These are phyloP conservation scores for Dorcus parallelipipedus DNA, from an alignment of 2,888 invertebrate species.

Conservation along the genomic window DNA sequence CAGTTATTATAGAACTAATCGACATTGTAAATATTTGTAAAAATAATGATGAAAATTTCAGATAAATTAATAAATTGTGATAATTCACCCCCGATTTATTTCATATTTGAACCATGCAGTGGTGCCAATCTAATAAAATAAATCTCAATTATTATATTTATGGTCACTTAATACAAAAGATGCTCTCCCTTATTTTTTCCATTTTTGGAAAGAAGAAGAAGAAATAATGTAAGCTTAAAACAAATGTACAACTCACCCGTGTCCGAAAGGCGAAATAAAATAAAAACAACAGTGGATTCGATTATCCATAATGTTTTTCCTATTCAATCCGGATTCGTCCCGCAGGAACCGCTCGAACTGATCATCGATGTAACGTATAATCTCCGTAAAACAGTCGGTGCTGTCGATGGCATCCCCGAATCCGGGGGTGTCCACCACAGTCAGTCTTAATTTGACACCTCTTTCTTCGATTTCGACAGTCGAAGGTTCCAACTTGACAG, in stretches of 20 bases:
- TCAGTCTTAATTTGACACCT: slow-evolving; percentile 88
- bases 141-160: no score
- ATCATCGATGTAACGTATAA: slow-evolving; percentile 95
- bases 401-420: slow-evolving; percentile 95
- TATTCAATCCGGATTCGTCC: slow-evolving; percentile 93
- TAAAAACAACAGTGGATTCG: slow-evolving; percentile 97
- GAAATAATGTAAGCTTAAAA: no score
- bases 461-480: slow-evolving; percentile 96
- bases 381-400: slow-evolving; percentile 89
- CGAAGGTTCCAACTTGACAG: slow-evolving; percentile 90
- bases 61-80: no score
- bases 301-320: slow-evolving; percentile 94
- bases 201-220: no score
- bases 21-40: no score
- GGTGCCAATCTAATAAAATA: no score
- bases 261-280: slow-evolving; percentile 95
- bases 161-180: no score
- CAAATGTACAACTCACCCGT: slow-evolving; percentile 66
- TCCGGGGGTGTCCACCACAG: slow-evolving; percentile 94
- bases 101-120: no score
- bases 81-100: no score
- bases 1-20: no score
- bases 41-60: no score
- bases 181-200: no score
- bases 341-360: slow-evolving; percentile 90